Evolutionary conservation across 2,113 vertebrate genomes (phyloP).

Genomic region (Oriolus oriolus): DNA sequence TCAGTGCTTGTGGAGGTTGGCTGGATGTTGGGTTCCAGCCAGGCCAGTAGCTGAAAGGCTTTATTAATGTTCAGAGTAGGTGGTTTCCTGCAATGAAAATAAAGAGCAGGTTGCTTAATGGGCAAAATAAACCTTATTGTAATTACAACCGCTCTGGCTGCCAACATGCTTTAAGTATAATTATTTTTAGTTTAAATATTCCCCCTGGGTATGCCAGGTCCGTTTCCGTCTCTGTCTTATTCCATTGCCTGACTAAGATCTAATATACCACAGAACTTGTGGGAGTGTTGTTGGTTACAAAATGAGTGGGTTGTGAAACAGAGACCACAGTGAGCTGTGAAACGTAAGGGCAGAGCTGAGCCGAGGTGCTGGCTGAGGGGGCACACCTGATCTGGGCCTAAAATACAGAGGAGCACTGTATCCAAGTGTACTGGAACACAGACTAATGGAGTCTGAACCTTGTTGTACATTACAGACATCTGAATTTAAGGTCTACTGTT

Average conservation of each 20-base stretch:
- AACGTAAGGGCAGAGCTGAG: neutral
- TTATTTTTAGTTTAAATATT: constrained; percentile 2
- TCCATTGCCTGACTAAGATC: neutral
- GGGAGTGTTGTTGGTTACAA: neutral
- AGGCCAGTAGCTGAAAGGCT: neutral
- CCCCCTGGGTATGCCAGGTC: neutral
- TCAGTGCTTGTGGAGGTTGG: neutral
- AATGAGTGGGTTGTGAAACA: neutral
- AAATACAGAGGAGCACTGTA: neutral
- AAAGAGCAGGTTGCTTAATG: neutral
- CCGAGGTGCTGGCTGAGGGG: neutral
- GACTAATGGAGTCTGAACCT: neutral
- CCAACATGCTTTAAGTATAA: neutral
- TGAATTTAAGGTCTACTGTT: neutral
- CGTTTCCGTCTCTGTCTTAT: neutral
- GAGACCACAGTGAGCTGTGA: neutral
- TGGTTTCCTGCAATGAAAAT: neutral
- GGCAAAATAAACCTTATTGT: constrained; percentile 11
- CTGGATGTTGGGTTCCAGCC: neutral
- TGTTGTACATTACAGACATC: neutral
- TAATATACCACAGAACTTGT: neutral
- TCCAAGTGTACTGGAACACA: neutral
- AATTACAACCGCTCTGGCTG: neutral
- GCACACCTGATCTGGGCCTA: neutral
- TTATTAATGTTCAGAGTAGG: neutral